phyloP scores from a whole-genome alignment of 2,113 vertebrate genomes.

The Azemiops feae region DNA sequence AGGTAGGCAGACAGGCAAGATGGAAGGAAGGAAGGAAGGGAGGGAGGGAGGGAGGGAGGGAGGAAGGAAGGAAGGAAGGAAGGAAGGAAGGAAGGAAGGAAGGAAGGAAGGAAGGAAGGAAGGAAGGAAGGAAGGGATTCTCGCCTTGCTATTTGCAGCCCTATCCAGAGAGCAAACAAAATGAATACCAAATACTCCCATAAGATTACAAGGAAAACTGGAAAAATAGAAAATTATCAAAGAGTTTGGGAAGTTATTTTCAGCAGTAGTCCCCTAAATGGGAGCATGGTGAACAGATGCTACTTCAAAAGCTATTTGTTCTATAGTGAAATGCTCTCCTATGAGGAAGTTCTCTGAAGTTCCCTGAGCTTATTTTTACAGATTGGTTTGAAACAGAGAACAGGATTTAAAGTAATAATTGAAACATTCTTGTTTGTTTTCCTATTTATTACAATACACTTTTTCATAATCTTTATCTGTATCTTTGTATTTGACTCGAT shows the following conservation, averaged over 20 bases:
- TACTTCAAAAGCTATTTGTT: neutral
- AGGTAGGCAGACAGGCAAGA: too few species aligned
- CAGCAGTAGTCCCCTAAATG: neutral
- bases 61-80: neutral
- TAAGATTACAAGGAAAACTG: neutral
- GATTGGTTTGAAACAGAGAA: neutral
- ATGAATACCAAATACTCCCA: neutral
- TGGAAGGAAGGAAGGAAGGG: neutral
- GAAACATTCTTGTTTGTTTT: neutral
- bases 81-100: too few species aligned
- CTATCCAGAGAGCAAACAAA: neutral
- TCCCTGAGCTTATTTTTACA: neutral
- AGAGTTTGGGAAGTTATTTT: neutral
- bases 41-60: too few species aligned
- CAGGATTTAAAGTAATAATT: neutral
- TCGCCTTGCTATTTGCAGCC: neutral
- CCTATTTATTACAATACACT: neutral
- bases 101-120: neutral
- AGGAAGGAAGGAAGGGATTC: neutral
- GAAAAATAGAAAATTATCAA: neutral
- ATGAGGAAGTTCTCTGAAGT: neutral
- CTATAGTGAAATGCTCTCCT: neutral
- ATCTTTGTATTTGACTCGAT: neutral
- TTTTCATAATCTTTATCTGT: neutral
- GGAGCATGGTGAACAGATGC: neutral